Conservation (phyloP, 2,888 invertebrate genomes). For the Hyposoter dolosus region DNA sequence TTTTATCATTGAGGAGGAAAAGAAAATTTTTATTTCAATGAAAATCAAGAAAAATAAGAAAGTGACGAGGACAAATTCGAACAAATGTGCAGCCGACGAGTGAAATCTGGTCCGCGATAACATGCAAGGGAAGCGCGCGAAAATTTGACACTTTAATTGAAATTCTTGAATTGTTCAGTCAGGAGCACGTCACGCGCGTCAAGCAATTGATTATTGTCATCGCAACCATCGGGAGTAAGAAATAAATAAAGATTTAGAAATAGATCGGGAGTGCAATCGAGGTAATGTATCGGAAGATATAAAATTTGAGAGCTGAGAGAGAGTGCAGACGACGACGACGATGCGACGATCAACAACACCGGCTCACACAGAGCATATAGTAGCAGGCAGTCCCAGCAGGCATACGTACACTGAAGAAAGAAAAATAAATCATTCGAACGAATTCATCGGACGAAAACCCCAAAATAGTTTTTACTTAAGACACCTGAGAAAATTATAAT, state of each 20-base stretch:
- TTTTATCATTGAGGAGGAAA: not conserved
- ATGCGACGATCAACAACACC: constrained; percentile 49
- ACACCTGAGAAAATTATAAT: not conserved
- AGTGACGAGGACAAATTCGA: not conserved
- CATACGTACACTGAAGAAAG: constrained; percentile 17
- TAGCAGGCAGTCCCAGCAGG: constrained; percentile 46
- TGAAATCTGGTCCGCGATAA: not conserved
- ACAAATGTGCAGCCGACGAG: not conserved
- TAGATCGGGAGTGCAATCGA: constrained; percentile 25
- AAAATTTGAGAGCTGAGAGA: not conserved
- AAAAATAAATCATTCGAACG: constrained; percentile 27
- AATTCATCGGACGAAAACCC: constrained; percentile 7
- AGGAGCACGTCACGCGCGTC: not conserved
- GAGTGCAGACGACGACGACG: constrained; percentile 36
- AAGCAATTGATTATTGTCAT: constrained; percentile 14
- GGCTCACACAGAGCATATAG: constrained; percentile 38
- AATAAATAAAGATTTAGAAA: not conserved
- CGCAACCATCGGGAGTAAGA: not conserved
- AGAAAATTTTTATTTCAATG: not conserved
- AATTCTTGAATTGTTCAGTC: not conserved
- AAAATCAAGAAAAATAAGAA: not conserved
- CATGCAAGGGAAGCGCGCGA: not conserved
- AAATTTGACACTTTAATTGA: not conserved
- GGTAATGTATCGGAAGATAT: not conserved
- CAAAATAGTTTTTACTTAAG: not conserved